A percentile compares a stretch with the other conserved stretches of the same genome.
These are phyloP conservation scores for Arbacia lixula DNA, from an alignment of 53 echinoderm and acorn worm genomes.

Conservation along the genomic window DNA sequence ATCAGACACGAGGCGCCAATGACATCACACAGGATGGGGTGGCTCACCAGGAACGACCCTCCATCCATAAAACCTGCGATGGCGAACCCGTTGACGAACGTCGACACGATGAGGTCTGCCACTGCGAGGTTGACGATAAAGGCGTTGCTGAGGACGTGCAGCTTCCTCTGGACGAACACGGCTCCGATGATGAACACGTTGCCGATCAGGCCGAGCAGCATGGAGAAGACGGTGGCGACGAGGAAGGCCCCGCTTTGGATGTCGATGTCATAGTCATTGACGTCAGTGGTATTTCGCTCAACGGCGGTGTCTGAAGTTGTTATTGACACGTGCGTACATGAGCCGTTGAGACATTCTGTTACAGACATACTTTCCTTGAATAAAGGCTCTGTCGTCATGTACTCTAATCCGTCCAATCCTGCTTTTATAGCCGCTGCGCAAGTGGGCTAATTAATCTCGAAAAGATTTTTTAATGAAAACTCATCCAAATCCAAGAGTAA, in stretches of 20 bases:
- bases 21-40: neutral
- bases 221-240: constrained; percentile 1
- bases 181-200: constrained; percentile 38
- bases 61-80: neutral
- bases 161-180: constrained; percentile 25
- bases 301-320: too few species aligned
- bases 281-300: neutral
- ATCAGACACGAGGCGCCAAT: constrained; percentile 23
- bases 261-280: neutral
- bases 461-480: too few species aligned
- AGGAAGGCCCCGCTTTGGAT: neutral
- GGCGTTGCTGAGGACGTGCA: constrained; percentile 37
- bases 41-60: neutral
- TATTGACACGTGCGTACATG: too few species aligned
- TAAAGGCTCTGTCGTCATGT: too few species aligned
- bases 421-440: too few species aligned
- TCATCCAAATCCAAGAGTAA: too few species aligned
- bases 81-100: constrained; percentile 39
- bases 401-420: too few species aligned
- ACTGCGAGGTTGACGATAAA: constrained; percentile 41
- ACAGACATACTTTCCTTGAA: too few species aligned
- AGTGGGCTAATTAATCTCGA: too few species aligned
- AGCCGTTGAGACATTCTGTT: too few species aligned
- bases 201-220: constrained; percentile 7
- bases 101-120: constrained; percentile 31